Conservation (phyloP, 2,113 vertebrate species). For the Pontoporia blainvillei region DNA sequence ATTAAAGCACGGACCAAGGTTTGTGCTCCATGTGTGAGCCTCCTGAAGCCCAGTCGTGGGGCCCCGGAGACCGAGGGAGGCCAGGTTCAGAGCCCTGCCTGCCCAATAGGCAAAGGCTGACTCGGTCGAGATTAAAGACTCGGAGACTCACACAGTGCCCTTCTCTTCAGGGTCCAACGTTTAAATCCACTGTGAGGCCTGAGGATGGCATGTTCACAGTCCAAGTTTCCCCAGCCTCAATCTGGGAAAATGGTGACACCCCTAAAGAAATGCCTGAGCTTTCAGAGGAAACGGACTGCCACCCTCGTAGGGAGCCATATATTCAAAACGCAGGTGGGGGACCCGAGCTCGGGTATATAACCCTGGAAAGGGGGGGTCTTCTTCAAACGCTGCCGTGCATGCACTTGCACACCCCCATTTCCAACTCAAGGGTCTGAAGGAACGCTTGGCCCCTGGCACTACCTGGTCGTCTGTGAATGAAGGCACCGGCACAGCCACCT, state of each 20-base stretch:
- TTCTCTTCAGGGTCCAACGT: not conserved
- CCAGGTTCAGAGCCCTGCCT: not conserved
- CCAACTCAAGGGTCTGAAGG: not conserved
- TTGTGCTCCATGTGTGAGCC: accelerated
- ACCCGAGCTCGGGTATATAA: accelerated
- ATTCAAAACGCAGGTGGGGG: no score
- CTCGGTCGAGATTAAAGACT: accelerated
- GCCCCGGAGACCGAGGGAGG: not conserved
- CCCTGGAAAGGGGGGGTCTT: accelerated
- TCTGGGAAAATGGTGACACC: not conserved
- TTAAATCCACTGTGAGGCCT: accelerated
- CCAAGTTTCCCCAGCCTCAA: not conserved
- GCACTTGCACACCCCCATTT: accelerated
- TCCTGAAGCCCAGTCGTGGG: not conserved
- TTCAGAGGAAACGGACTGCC: not conserved
- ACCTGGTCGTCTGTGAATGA: not conserved
- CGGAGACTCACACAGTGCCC: not conserved
- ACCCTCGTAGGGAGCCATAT: accelerated
- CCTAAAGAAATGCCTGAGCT: not conserved
- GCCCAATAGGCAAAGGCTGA: not conserved
- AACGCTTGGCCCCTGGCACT: not conserved
- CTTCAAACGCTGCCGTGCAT: accelerated
- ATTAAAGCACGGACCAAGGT: not conserved
- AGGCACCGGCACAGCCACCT: accelerated
- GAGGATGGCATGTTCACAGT: not conserved